Evolutionary conservation across 2,888 invertebrate species (phyloP).

Genomic region (Andrena trimmerana): DNA sequence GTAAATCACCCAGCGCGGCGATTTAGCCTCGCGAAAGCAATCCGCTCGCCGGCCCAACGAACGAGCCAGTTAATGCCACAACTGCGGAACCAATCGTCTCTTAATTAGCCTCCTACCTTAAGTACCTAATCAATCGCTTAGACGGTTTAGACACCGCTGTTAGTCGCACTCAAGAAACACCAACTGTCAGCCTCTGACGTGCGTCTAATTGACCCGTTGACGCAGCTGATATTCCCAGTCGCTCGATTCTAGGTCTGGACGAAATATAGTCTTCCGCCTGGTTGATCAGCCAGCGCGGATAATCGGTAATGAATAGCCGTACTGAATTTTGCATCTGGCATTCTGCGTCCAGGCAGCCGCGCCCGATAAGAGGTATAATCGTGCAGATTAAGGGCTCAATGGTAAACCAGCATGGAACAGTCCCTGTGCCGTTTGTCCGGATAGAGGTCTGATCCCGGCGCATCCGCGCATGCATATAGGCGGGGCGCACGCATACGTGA

Average conservation of each 20-base stretch:
- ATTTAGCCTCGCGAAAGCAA: not conserved
- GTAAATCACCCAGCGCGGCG: too few relatives aligned
- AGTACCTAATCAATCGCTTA: not conserved
- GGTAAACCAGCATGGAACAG: conserved; percentile 45
- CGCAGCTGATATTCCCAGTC: not conserved
- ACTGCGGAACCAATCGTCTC: not conserved
- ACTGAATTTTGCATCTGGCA: conserved; percentile 52
- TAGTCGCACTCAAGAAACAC: not conserved
- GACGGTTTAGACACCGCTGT: not conserved
- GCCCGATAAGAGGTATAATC: conserved; percentile 61
- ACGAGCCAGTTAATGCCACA: not conserved
- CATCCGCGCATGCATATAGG: conserved; percentile 13
- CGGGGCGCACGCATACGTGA: conserved; percentile 60
- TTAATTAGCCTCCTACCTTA: not conserved
- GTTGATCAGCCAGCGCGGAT: conserved; percentile 38
- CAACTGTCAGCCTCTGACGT: not conserved
- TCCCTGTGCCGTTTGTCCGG: conserved; percentile 54
- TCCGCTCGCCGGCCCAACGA: not conserved
- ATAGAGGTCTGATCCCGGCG: conserved; percentile 50
- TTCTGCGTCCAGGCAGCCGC: conserved; percentile 10
- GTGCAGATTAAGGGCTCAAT: conserved; percentile 58
- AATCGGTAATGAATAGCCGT: conserved; percentile 55
- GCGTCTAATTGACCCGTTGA: conserved; percentile 33
- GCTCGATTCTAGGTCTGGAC: not conserved
- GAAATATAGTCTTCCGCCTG: conserved; percentile 33